These are phyloP conservation scores for Mormoops blainvillei DNA, from an alignment of 2,113 vertebrate genomes.

Conservation along the genomic window DNA sequence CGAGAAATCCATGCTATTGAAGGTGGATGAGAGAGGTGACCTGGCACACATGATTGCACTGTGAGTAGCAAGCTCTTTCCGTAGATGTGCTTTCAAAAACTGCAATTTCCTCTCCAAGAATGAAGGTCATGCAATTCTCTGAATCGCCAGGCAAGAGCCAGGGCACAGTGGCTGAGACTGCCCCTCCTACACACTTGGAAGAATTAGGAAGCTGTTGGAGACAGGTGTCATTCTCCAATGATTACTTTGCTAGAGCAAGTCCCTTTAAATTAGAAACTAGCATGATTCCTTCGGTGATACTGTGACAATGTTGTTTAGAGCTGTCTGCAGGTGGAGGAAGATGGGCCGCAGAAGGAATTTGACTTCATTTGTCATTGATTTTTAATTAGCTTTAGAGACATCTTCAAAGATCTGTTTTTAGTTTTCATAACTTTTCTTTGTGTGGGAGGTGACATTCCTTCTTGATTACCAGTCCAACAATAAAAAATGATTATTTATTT, in stretches of 20 bases:
- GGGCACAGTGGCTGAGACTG: background rate
- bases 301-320: slow-evolving; percentile 43
- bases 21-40: slow-evolving; percentile 36
- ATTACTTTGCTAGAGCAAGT: slow-evolving; percentile 52
- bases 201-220: slow-evolving; percentile 59
- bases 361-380: slow-evolving; percentile 53
- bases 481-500: background rate
- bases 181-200: slow-evolving; percentile 56
- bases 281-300: slow-evolving; percentile 18
- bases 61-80: background rate
- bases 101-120: slow-evolving; percentile 53
- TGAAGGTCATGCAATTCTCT: slow-evolving; percentile 45
- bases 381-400: slow-evolving; percentile 70
- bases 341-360: slow-evolving; percentile 52
- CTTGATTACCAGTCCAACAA: background rate
- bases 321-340: slow-evolving; percentile 56
- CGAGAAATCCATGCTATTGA: slow-evolving; percentile 15
- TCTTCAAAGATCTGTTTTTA: slow-evolving; percentile 29
- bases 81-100: slow-evolving; percentile 54
- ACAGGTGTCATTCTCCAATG: slow-evolving; percentile 21
- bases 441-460: background rate
- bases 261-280: slow-evolving; percentile 66
- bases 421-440: slow-evolving; percentile 37
- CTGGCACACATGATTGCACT: slow-evolving; percentile 22
- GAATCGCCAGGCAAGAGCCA: slow-evolving; percentile 30